Evolutionary conservation across 2,113 vertebrate genomes (phyloP).

Genomic region (Brachyhypopomus gauderio): DNA sequence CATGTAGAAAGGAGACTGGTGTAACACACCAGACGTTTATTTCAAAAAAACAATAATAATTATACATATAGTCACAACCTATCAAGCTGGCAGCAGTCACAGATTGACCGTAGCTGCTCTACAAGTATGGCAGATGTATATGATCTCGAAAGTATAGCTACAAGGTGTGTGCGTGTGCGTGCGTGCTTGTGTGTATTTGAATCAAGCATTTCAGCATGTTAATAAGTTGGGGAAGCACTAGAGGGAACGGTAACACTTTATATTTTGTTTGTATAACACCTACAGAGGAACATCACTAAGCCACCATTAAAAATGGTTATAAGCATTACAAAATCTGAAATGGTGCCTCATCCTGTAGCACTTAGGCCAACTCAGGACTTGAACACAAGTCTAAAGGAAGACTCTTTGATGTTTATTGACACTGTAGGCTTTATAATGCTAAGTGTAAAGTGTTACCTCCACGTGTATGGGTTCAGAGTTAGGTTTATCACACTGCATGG

Average conservation of each 20-base stretch:
- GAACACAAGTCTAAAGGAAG: not conserved
- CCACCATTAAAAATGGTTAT: not conserved
- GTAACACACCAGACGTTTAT: no score
- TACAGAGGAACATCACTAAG: slow-evolving; percentile 11
- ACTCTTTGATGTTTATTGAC: slow-evolving; percentile 20
- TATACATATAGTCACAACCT: not conserved
- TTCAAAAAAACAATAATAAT: no score
- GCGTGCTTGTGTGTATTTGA: slow-evolving; percentile 29
- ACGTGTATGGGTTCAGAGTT: slow-evolving; percentile 25
- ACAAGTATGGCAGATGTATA: not conserved
- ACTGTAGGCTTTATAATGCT: slow-evolving; percentile 14
- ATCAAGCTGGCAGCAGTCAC: not conserved
- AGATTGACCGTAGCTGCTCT: not conserved
- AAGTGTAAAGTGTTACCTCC: slow-evolving; percentile 17
- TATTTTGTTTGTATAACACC: slow-evolving; percentile 1
- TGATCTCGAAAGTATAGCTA: not conserved
- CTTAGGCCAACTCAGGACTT: not conserved
- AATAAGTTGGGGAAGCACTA: slow-evolving; percentile 62
- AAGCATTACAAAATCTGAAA: slow-evolving; percentile 11
- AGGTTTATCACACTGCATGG: slow-evolving; percentile 41
- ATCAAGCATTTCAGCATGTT: slow-evolving; percentile 62
- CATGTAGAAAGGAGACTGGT: no score
- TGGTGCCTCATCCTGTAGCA: not conserved
- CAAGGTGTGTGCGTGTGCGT: slow-evolving; percentile 56
- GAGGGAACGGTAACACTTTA: slow-evolving; percentile 40